A percentile compares a stretch with the other conserved stretches of the same genome.
These are phyloP conservation scores for Cloeon dipterum DNA, from an alignment of 2,888 invertebrate species.

Conservation along the genomic window DNA sequence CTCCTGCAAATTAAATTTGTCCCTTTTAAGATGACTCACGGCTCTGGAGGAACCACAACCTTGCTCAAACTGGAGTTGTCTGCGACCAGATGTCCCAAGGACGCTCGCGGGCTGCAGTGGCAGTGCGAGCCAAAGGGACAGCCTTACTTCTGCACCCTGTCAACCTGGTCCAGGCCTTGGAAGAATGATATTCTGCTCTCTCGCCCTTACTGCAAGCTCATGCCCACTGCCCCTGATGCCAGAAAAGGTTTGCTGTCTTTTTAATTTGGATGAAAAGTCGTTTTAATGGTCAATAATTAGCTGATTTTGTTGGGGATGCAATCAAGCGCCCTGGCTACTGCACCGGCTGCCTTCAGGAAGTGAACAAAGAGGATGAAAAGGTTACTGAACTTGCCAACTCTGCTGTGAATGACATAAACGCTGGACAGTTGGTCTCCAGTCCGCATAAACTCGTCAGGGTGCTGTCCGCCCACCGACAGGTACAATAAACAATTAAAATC, in stretches of 20 bases:
- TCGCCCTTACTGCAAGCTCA: not conserved
- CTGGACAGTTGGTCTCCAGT: not conserved
- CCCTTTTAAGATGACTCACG: conserved; percentile 7
- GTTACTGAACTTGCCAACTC: not conserved
- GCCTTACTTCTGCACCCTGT: conserved; percentile 5
- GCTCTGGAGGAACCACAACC: conserved; percentile 6
- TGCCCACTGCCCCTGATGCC: not conserved
- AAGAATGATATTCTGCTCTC: not conserved
- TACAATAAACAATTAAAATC: too few species aligned
- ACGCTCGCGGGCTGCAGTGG: not conserved
- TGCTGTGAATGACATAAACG: not conserved
- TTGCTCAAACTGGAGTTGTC: conserved; percentile 6
- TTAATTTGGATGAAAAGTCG: too few species aligned
- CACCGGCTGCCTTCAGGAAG: not conserved
- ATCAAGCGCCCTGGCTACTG: not conserved
- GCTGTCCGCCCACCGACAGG: not conserved
- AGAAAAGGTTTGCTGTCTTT: not conserved
- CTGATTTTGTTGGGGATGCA: not conserved
- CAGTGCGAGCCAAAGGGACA: not conserved
- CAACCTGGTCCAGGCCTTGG: conserved; percentile 7
- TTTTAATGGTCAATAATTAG: too few species aligned
- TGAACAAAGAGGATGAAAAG: not conserved
- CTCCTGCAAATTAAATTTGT: not conserved
- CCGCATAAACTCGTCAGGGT: not conserved
- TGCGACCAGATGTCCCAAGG: conserved; percentile 7